Conservation (phyloP, 2,113 vertebrate genomes). For the Erythrocercus mccallii region DNA sequence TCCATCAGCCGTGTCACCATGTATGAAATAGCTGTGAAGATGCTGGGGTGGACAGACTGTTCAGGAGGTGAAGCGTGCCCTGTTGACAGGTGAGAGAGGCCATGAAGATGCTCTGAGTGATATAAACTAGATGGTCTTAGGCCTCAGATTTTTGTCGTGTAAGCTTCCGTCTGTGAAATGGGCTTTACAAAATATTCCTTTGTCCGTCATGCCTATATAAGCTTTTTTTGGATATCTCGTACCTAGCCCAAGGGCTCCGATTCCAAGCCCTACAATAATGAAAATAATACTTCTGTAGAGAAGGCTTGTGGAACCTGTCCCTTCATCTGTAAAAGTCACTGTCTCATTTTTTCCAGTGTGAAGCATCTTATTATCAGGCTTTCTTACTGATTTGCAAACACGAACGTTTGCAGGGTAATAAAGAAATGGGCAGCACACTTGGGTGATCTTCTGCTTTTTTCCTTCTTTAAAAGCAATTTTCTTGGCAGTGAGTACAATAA, state of each 20-base stretch:
- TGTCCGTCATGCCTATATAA: background rate
- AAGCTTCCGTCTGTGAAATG: background rate
- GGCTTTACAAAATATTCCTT: background rate
- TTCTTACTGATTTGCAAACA: background rate
- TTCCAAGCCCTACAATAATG: background rate
- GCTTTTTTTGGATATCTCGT: background rate
- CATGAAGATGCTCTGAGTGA: background rate
- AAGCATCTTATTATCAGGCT: background rate
- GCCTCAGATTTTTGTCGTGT: background rate
- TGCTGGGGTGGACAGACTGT: background rate
- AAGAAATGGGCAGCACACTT: conserved; percentile 14
- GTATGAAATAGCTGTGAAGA: background rate
- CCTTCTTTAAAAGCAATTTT: conserved; percentile 48
- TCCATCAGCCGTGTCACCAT: background rate
- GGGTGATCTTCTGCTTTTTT: background rate
- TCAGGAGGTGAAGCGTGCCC: background rate
- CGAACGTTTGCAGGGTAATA: background rate
- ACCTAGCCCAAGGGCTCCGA: background rate
- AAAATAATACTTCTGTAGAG: background rate
- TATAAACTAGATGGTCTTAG: background rate
- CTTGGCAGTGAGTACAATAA: background rate
- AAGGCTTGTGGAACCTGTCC: background rate
- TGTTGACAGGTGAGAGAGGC: background rate
- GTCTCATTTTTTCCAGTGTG: background rate
- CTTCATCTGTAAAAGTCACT: background rate